These are phyloP conservation scores for Apteryx owenii DNA, from an alignment of 2,113 vertebrate genomes.

Conservation along the genomic window DNA sequence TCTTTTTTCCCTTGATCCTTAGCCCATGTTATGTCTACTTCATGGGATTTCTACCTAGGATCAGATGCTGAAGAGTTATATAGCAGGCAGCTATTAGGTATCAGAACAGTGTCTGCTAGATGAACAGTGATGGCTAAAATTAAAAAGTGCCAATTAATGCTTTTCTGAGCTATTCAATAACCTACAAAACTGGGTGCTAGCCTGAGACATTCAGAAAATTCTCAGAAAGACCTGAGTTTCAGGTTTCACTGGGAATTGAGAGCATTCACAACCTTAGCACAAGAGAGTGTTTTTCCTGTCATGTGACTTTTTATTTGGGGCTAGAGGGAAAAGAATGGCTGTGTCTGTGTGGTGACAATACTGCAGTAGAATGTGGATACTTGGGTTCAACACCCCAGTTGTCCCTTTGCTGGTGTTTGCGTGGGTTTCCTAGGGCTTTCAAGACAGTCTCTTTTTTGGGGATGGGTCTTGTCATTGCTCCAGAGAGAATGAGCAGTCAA, in stretches of 20 bases:
- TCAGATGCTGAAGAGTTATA: not conserved
- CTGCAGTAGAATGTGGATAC: not conserved
- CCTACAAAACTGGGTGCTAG: not conserved
- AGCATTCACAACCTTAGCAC: not conserved
- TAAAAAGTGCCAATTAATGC: not conserved
- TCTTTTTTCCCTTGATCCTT: not conserved
- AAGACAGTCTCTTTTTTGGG: accelerated
- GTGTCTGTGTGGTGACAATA: not conserved
- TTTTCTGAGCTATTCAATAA: not conserved
- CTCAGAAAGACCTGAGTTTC: not conserved
- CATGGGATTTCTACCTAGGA: not conserved
- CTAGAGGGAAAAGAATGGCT: not conserved
- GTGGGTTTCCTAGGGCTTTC: not conserved
- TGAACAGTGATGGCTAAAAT: not conserved
- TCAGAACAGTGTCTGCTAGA: not conserved
- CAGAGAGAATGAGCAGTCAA: not conserved
- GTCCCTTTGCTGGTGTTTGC: not conserved
- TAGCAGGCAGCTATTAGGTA: not conserved
- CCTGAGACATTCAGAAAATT: not conserved
- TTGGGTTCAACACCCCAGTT: not conserved
- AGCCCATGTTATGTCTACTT: not conserved
- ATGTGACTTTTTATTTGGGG: not conserved
- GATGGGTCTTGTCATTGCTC: not conserved
- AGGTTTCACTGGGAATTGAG: not conserved
- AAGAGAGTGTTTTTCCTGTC: not conserved